Conservation (phyloP, 2,797 vertebrate species). For the Cyprinella venusta region DNA sequence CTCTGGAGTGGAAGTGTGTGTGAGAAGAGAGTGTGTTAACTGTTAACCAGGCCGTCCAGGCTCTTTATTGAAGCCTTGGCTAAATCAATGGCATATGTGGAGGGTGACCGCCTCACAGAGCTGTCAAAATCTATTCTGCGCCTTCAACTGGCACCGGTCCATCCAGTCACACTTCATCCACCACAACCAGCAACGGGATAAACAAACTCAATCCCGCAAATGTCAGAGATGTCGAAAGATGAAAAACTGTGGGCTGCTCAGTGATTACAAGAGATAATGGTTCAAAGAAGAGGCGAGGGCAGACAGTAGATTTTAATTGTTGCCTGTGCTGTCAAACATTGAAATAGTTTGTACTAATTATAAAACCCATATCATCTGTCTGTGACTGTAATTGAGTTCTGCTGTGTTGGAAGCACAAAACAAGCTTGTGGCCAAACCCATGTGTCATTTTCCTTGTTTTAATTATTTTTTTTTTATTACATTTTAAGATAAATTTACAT, state of each 20-base stretch:
- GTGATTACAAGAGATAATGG: slow-evolving; percentile 58
- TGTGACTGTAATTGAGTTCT: background rate
- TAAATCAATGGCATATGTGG: slow-evolving; percentile 77
- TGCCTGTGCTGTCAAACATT: slow-evolving; percentile 8
- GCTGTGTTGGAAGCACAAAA: background rate
- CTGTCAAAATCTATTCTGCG: slow-evolving; percentile 69
- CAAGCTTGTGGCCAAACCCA: background rate
- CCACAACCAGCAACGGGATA: slow-evolving; percentile 72
- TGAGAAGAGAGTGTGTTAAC: slow-evolving; percentile 52
- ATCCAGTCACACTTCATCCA: slow-evolving; percentile 68
- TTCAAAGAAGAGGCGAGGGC: background rate
- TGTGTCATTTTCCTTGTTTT: too few species aligned
- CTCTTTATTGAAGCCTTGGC: slow-evolving; percentile 68
- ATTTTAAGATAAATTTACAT: background rate
- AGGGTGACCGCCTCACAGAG: slow-evolving; percentile 71
- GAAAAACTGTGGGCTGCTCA: slow-evolving; percentile 64
- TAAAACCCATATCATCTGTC: slow-evolving; percentile 10
- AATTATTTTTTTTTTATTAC: background rate
- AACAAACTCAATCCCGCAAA: slow-evolving; percentile 72
- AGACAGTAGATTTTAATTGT: slow-evolving; percentile 28
- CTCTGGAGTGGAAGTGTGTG: slow-evolving; percentile 53
- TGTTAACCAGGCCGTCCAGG: slow-evolving; percentile 52
- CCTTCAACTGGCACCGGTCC: slow-evolving; percentile 64
- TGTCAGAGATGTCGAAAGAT: slow-evolving; percentile 67
- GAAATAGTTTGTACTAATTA: slow-evolving; percentile 24